Percentiles rank a stretch among this genome's conserved stretches.
These are phyloP conservation scores for Pterocles gutturalis DNA, from an alignment of 2,113 vertebrate genomes.

Conservation along the genomic window DNA sequence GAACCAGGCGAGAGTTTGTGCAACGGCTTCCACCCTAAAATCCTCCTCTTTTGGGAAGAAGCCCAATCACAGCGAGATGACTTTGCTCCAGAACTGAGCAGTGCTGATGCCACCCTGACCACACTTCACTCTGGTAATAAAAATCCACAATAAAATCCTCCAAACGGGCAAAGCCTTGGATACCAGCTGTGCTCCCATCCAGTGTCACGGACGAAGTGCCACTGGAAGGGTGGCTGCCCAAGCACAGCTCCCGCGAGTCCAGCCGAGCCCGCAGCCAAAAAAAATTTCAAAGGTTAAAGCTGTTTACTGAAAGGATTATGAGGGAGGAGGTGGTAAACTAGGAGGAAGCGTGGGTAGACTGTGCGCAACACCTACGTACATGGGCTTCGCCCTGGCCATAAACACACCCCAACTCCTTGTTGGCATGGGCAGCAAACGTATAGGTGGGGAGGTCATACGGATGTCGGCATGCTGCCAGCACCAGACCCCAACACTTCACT, in stretches of 20 bases:
- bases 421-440: not conserved
- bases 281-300: conserved; percentile 26
- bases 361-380: not conserved
- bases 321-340: conserved; percentile 1
- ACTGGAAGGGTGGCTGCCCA: not conserved
- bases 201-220: rapidly evolving
- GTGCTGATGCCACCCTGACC: not conserved
- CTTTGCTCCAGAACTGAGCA: not conserved
- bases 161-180: not conserved
- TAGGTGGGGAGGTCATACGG: not conserved
- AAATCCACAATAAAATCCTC: not conserved
- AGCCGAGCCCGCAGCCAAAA: not conserved
- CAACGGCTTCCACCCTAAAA: not conserved
- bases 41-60: not conserved
- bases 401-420: not conserved
- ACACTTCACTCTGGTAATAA: not conserved
- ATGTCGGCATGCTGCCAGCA: not conserved
- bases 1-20: not conserved
- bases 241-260: not conserved
- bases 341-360: not conserved
- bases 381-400: not conserved
- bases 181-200: not conserved
- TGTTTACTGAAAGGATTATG: conserved; percentile 24
- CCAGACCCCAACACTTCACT: not conserved
- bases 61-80: rapidly evolving